Evolutionary conservation across 2,113 vertebrate species (phyloP).

Genomic region (Climacteris rufus): DNA sequence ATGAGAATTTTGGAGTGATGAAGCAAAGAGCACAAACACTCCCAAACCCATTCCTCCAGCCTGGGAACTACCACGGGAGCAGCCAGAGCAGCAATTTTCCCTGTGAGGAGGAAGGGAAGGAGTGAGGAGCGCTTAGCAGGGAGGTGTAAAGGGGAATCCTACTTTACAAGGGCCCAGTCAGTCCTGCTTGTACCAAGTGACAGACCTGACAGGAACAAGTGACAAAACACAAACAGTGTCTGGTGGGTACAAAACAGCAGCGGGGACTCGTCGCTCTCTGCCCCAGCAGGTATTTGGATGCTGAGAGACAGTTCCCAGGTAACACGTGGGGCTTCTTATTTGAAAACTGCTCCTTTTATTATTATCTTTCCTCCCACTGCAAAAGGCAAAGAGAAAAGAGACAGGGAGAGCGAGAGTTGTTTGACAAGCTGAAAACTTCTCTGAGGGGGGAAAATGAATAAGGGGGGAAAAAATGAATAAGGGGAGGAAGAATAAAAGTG

Average conservation of each 20-base stretch:
- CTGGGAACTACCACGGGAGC: background rate
- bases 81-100: background rate
- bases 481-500: background rate
- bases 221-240: background rate
- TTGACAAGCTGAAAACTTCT: conserved; percentile 48
- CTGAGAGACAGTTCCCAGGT: conserved; percentile 36
- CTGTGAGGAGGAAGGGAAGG: background rate
- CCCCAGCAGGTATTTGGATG: conserved; percentile 18
- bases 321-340: conserved; percentile 45
- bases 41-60: background rate
- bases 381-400: conserved; percentile 26
- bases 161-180: background rate
- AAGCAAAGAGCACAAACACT: background rate
- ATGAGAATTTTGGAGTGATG: rapidly evolving
- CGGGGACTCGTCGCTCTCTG: background rate
- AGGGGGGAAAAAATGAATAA: background rate
- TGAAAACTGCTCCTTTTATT: conserved; percentile 30
- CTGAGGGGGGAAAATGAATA: background rate
- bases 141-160: conserved; percentile 12
- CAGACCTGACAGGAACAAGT: background rate
- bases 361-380: conserved; percentile 42
- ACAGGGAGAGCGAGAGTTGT: background rate
- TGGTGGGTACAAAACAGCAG: background rate
- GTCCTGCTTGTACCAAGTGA: background rate
- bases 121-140: background rate